Conservation (phyloP, 2,113 vertebrate genomes). For the Chamaetylas fuelleborni region DNA sequence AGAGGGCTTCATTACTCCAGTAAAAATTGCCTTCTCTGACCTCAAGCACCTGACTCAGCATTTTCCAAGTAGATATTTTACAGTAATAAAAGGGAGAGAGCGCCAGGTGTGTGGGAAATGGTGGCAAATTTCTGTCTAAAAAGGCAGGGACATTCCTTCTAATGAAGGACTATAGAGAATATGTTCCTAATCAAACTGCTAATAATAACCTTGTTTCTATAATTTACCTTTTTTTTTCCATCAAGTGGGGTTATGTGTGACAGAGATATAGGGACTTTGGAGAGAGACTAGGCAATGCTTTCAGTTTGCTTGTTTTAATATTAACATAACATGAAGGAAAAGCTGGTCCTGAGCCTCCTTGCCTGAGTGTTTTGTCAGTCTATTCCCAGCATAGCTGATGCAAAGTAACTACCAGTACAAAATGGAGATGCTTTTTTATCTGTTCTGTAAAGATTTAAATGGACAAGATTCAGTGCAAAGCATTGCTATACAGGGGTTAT, state of each 20-base stretch:
- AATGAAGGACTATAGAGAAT: slow-evolving; percentile 10
- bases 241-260: background rate
- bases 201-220: slow-evolving; percentile 7
- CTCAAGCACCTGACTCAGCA: slow-evolving; percentile 16
- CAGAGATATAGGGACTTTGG: background rate
- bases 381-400: background rate
- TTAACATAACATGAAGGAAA: background rate
- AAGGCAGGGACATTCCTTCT: background rate
- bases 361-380: background rate
- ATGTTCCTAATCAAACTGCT: slow-evolving; percentile 17
- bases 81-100: background rate
- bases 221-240: background rate
- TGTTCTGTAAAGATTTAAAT: background rate
- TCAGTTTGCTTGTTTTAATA: background rate
- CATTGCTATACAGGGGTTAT: background rate
- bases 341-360: background rate
- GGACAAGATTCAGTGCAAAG: background rate
- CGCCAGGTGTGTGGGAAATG: slow-evolving; percentile 37
- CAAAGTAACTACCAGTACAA: background rate
- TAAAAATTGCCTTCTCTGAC: slow-evolving; percentile 13
- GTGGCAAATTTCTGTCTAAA: slow-evolving; percentile 5
- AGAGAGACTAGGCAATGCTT: background rate
- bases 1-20: background rate
- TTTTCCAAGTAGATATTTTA: slow-evolving; percentile 19
- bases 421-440: background rate